These are phyloP conservation scores for Ricordea florida DNA, from an alignment of 92 coral and sea anemone genomes.

Conservation along the genomic window DNA sequence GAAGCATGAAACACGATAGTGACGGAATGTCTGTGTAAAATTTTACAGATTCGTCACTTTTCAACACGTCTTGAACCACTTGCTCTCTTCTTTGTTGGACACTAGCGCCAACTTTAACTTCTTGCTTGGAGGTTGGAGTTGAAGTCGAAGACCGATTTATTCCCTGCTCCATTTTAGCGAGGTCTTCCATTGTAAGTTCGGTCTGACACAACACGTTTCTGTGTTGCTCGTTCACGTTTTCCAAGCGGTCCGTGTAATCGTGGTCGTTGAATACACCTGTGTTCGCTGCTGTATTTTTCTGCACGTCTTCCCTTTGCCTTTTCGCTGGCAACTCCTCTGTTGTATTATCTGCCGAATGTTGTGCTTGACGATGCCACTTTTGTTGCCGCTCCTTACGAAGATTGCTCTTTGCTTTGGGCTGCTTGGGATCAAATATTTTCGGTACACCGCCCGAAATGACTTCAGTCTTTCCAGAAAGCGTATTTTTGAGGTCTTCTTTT, in stretches of 20 bases:
- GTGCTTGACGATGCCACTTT: constrained; percentile 19
- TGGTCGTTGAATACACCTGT: no score
- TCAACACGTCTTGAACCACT: constrained; percentile 29
- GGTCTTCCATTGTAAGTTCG: no score
- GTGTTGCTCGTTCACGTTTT: no score
- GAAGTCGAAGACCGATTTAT: no score
- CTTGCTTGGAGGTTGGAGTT: neutral
- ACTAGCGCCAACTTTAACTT: constrained; percentile 19
- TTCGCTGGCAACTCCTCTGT: constrained; percentile 15
- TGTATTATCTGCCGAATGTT: constrained; percentile 21
- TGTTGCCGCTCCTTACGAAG: constrained; percentile 5
- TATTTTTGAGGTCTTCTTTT: constrained; percentile 1
- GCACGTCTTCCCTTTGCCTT: constrained; percentile 21
- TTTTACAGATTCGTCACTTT: constrained; percentile 14
- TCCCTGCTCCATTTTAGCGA: no score
- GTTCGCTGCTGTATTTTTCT: constrained; percentile 17
- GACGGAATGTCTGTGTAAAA: neutral
- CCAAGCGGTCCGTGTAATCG: no score
- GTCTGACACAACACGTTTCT: no score
- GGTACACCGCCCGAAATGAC: constrained; percentile 10
- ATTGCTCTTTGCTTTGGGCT: constrained; percentile 4
- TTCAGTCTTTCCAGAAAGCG: constrained; percentile 17
- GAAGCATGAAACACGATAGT: constrained; percentile 1
- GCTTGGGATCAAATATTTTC: constrained; percentile 14
- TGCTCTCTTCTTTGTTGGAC: constrained; percentile 7